These are phyloP conservation scores for Amphilophus citrinellus DNA, from an alignment of 2,113 vertebrate species.

Conservation along the genomic window DNA sequence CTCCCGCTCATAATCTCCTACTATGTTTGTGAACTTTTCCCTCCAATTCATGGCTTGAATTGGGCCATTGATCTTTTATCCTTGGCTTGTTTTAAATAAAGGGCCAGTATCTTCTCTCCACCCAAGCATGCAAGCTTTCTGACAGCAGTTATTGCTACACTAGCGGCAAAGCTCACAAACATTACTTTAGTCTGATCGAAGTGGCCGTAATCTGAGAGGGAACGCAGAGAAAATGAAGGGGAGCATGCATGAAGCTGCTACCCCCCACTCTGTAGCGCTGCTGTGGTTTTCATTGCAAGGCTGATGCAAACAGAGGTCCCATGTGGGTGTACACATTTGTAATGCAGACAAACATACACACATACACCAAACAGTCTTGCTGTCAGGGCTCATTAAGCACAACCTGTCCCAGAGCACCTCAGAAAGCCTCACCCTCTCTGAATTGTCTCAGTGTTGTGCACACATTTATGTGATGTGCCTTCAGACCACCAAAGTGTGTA, in stretches of 20 bases:
- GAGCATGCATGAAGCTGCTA: conserved; percentile 18
- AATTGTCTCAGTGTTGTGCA: conserved; percentile 40
- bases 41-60: conserved; percentile 68
- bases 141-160: conserved; percentile 69
- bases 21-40: conserved; percentile 76
- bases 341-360: conserved; percentile 43
- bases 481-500: conserved; percentile 43
- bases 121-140: conserved; percentile 59
- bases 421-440: conserved; percentile 49
- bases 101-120: conserved; percentile 60
- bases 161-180: conserved; percentile 58
- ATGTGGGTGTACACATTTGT: conserved; percentile 51
- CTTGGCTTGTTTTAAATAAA: conserved; percentile 79
- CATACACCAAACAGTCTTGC: conserved; percentile 32
- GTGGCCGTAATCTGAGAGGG: conserved; percentile 73
- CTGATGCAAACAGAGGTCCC: conserved; percentile 59
- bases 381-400: conserved; percentile 61
- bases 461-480: conserved; percentile 29
- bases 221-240: conserved; percentile 40
- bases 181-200: conserved; percentile 76
- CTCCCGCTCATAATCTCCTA: conserved; percentile 66
- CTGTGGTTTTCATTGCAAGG: conserved; percentile 61
- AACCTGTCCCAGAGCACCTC: conserved; percentile 56
- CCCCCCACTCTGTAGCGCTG: conserved; percentile 9
- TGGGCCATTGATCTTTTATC: conserved; percentile 75